These are phyloP conservation scores for Hyalella azteca DNA, from an alignment of 2,888 invertebrate species.

Conservation along the genomic window DNA sequence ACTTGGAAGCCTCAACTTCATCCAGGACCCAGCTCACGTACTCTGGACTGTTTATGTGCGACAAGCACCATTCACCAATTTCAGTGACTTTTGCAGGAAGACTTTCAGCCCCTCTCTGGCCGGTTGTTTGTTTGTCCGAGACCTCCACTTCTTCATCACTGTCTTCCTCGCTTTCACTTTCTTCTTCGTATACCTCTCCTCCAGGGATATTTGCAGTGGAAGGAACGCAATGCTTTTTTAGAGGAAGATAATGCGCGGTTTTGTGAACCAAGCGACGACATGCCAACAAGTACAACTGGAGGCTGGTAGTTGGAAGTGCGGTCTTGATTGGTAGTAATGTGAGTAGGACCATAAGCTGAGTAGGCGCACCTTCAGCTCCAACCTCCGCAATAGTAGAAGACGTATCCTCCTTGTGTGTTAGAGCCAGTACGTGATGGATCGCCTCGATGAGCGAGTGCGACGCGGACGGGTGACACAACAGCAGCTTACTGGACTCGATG, in stretches of 20 bases:
- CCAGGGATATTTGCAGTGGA: background rate
- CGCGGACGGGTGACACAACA: conserved; percentile 17
- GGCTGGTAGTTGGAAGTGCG: background rate
- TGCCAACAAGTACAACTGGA: conserved; percentile 12
- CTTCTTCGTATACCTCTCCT: background rate
- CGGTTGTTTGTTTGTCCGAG: background rate
- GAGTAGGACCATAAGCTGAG: conserved; percentile 3
- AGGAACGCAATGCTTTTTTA: background rate
- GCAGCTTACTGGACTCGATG: background rate
- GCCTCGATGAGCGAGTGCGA: conserved; percentile 11
- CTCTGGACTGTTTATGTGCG: conserved; percentile 52
- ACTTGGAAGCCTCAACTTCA: conserved; percentile 47
- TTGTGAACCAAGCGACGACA: conserved; percentile 10
- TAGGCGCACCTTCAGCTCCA: background rate
- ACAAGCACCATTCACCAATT: conserved; percentile 49
- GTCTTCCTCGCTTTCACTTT: background rate
- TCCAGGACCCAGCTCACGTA: conserved; percentile 55
- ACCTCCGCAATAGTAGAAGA: background rate
- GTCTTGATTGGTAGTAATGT: conserved; percentile 20
- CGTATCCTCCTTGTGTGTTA: background rate
- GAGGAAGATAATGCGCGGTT: background rate
- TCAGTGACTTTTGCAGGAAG: background rate
- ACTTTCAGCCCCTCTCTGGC: background rate
- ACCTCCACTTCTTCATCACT: background rate
- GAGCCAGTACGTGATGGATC: conserved; percentile 18